A percentile compares a stretch with the other conserved stretches of the same genome.
These are phyloP conservation scores for Melanocharis versteri DNA, from an alignment of 2,113 vertebrate species.

Conservation along the genomic window DNA sequence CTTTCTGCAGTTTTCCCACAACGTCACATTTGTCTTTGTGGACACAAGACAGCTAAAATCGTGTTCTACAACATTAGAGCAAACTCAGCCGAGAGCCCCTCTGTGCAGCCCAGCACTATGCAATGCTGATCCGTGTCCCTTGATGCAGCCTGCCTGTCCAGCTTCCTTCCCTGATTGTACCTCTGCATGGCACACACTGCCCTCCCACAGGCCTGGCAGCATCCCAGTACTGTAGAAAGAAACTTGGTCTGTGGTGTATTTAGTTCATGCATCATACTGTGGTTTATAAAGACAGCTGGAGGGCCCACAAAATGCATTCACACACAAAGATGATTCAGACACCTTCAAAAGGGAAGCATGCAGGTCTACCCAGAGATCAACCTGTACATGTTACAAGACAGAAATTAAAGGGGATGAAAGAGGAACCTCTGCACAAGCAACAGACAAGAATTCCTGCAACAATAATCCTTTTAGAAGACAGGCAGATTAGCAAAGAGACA, in stretches of 20 bases:
- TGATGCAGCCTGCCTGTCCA: rapidly evolving
- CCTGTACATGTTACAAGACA: background rate
- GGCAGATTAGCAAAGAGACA: background rate
- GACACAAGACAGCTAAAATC: background rate
- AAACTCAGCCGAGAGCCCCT: background rate
- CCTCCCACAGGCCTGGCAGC: background rate
- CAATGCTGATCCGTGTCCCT: too few relatives aligned
- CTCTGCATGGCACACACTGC: background rate
- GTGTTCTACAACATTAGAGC: rapidly evolving
- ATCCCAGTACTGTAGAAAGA: background rate
- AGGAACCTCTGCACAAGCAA: background rate
- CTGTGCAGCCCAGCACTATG: background rate
- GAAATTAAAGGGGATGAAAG: background rate
- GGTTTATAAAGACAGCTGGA: background rate
- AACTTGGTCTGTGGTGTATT: background rate
- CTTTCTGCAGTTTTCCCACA: background rate
- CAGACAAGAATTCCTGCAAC: background rate
- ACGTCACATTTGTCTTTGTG: background rate
- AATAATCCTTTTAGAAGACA: background rate
- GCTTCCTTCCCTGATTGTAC: background rate
- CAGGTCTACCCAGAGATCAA: background rate
- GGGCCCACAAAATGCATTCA: background rate
- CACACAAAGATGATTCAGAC: background rate
- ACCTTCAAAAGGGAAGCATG: background rate
- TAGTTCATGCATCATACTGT: background rate